These are phyloP conservation scores for Ptyas mucosa DNA, from an alignment of 2,113 vertebrate species.

Conservation along the genomic window DNA sequence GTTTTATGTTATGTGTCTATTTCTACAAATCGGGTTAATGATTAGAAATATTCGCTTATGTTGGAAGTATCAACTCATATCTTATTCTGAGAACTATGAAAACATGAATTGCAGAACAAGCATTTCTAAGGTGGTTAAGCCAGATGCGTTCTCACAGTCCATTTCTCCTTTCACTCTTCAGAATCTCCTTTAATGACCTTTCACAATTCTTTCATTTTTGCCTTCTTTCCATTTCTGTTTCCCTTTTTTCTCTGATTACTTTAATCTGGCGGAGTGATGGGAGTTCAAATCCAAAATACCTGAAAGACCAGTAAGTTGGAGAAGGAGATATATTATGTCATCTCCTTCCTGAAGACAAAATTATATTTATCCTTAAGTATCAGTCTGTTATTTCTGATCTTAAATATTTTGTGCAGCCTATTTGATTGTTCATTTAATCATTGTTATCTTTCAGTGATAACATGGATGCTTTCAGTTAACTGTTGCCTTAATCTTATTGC, in stretches of 20 bases:
- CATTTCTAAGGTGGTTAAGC: constrained; percentile 9
- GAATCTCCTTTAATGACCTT: constrained; percentile 9
- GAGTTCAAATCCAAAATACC: not conserved
- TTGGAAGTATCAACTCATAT: not conserved
- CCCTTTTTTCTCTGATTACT: not conserved
- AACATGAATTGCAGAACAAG: not conserved
- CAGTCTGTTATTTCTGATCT: not conserved
- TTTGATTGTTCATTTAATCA: constrained; percentile 7
- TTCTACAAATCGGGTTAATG: constrained; percentile 1
- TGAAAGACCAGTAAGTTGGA: not conserved
- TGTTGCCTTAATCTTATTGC: constrained; percentile 12
- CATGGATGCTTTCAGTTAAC: constrained; percentile 29
- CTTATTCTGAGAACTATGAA: not conserved
- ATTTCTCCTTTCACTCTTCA: constrained; percentile 38
- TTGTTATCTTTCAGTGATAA: constrained; percentile 2
- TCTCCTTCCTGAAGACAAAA: constrained; percentile 18
- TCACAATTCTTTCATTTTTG: not conserved
- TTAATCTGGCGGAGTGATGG: not conserved
- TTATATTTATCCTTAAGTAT: constrained; percentile 19
- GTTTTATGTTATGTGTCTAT: constrained; percentile 10
- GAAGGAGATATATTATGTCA: not conserved
- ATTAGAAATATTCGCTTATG: not conserved
- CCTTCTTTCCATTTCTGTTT: not conserved
- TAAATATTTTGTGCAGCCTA: not conserved
- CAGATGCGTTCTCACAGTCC: not conserved